Percentiles rank a stretch among this genome's conserved stretches.
These are phyloP conservation scores for Calidris pygmaea DNA, from an alignment of 2,113 vertebrate species.

Conservation along the genomic window DNA sequence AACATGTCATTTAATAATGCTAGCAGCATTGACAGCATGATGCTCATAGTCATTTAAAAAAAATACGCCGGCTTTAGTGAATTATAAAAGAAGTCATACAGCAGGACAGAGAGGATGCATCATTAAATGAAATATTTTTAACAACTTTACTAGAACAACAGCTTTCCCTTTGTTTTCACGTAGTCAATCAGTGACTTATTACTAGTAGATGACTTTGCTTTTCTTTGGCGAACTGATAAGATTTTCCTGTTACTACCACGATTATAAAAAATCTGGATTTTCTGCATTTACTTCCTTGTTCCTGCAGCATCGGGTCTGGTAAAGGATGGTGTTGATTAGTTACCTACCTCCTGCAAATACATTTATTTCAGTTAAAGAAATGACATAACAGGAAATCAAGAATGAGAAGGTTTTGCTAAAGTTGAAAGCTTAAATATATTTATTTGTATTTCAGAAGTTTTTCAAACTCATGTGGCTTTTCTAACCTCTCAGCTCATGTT, in stretches of 20 bases:
- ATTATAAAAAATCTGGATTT: not conserved
- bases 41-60: not conserved
- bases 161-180: not conserved
- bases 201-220: not conserved
- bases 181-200: not conserved
- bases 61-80: not conserved
- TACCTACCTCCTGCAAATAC: not conserved
- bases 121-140: not conserved
- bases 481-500: not conserved
- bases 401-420: not conserved
- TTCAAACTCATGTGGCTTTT: not conserved
- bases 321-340: not conserved
- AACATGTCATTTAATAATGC: not conserved
- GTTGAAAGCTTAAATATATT: not conserved
- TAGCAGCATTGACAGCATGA: not conserved
- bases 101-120: not conserved
- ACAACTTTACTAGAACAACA: not conserved
- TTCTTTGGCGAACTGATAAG: not conserved
- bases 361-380: not conserved
- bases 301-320: not conserved
- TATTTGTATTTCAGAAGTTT: not conserved
- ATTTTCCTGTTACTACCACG: not conserved
- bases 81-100: not conserved
- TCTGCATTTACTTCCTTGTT: conserved; percentile 40
- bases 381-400: not conserved